A percentile compares a stretch with the other conserved stretches of the same genome.
These are phyloP conservation scores for Auanema sp. DNA, from an alignment of 2,888 invertebrate genomes.

Conservation along the genomic window DNA sequence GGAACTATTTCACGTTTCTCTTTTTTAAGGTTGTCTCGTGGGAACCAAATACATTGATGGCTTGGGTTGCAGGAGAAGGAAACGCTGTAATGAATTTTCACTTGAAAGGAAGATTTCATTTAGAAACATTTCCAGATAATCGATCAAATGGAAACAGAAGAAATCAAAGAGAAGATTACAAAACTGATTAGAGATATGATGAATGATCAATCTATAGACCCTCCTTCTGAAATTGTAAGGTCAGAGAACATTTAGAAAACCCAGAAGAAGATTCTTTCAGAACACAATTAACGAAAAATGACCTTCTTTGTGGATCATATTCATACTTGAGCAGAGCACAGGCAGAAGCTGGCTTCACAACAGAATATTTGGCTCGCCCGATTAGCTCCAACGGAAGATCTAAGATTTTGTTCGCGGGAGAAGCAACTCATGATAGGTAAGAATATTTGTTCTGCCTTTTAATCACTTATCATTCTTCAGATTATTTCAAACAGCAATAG, in stretches of 20 bases:
- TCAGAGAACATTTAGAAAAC: not conserved
- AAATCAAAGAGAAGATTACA: slow-evolving; percentile 42
- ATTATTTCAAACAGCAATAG: slow-evolving; percentile 58
- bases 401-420: slow-evolving; percentile 56
- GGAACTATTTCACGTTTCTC: slow-evolving; percentile 16
- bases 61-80: slow-evolving; percentile 58
- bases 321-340: slow-evolving; percentile 52
- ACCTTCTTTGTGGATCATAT: slow-evolving; percentile 52
- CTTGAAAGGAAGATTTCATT: not conserved
- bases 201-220: slow-evolving; percentile 36
- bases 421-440: slow-evolving; percentile 56
- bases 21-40: slow-evolving; percentile 43
- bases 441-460: slow-evolving; percentile 15
- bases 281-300: slow-evolving; percentile 47
- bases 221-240: slow-evolving; percentile 37
- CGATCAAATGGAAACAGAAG: slow-evolving; percentile 47
- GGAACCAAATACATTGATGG: slow-evolving; percentile 49
- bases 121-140: slow-evolving; percentile 21
- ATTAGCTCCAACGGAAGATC: slow-evolving; percentile 36
- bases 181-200: slow-evolving; percentile 48
- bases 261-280: slow-evolving; percentile 19
- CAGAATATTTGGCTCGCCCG: slow-evolving; percentile 42
- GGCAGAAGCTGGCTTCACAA: slow-evolving; percentile 22
- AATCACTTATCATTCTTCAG: slow-evolving; percentile 42
- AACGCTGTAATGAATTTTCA: slow-evolving; percentile 24